A percentile compares a stretch with the other conserved stretches of the same genome.
These are phyloP conservation scores for Prinia subflava DNA, from an alignment of 2,113 vertebrate genomes.

Conservation along the genomic window DNA sequence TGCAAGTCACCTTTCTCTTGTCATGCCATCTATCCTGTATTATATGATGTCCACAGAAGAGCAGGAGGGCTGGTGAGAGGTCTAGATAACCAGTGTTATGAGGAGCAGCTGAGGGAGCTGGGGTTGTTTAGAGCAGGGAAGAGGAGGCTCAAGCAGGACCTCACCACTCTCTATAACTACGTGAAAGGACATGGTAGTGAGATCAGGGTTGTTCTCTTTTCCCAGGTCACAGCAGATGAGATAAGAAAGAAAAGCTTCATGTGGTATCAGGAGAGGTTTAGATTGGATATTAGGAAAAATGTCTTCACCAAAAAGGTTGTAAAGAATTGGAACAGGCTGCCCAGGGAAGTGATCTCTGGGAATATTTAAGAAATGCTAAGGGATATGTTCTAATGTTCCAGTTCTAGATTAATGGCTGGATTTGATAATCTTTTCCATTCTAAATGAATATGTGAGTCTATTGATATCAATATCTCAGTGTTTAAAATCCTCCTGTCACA, in stretches of 20 bases:
- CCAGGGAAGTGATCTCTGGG: not conserved
- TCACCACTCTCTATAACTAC: not conserved
- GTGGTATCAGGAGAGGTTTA: not conserved
- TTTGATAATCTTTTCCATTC: not conserved
- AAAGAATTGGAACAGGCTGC: not conserved
- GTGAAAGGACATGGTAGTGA: accelerated
- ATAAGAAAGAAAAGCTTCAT: not conserved
- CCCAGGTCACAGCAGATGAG: no score
- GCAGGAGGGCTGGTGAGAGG: not conserved
- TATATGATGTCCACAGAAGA: not conserved
- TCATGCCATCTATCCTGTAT: not conserved
- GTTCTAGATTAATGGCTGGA: not conserved
- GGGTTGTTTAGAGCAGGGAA: not conserved
- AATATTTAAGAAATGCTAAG: not conserved
- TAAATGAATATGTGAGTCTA: not conserved
- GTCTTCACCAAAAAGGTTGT: not conserved
- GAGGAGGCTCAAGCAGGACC: not conserved
- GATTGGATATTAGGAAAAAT: not conserved
- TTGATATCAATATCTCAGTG: not conserved
- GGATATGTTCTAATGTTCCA: not conserved
- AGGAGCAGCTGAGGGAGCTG: not conserved
- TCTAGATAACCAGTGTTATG: not conserved
- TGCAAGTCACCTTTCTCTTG: not conserved
- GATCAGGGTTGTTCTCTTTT: not conserved
- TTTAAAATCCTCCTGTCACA: not conserved